These are phyloP conservation scores for Cydia pomonella DNA, from an alignment of 1,140 invertebrate species.

Conservation along the genomic window DNA sequence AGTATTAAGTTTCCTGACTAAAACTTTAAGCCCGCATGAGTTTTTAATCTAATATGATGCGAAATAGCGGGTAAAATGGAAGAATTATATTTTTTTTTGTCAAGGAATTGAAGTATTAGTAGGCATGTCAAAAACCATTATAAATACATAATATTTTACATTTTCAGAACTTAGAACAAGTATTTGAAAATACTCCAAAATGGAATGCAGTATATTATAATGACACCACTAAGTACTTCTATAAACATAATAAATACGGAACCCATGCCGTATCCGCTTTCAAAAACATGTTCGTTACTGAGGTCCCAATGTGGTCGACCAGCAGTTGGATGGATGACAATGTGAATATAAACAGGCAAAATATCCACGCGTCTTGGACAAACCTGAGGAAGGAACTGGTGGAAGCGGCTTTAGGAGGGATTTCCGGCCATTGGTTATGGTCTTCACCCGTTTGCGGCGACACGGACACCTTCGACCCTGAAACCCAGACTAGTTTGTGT, in stretches of 20 bases:
- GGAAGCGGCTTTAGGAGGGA: conserved; percentile 61
- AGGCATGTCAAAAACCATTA: no score
- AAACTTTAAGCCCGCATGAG: background rate
- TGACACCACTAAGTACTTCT: conserved; percentile 47
- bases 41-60: background rate
- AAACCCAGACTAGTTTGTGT: conserved; percentile 56
- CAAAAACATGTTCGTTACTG: conserved; percentile 39
- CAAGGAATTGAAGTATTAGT: no score
- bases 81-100: no score
- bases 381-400: conserved; percentile 60
- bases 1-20: background rate
- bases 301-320: conserved; percentile 48
- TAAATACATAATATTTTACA: conserved; percentile 17
- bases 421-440: conserved; percentile 69
- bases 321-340: conserved; percentile 58
- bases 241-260: conserved; percentile 61
- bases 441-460: conserved; percentile 71
- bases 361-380: conserved; percentile 60
- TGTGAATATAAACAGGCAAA: conserved; percentile 60
- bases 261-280: conserved; percentile 55
- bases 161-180: conserved; percentile 62
- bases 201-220: conserved; percentile 59
- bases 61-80: background rate
- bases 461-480: conserved; percentile 52
- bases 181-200: conserved; percentile 57